phyloP scores from a whole-genome alignment of 2,113 vertebrate genomes.

The Solea senegalensis region DNA sequence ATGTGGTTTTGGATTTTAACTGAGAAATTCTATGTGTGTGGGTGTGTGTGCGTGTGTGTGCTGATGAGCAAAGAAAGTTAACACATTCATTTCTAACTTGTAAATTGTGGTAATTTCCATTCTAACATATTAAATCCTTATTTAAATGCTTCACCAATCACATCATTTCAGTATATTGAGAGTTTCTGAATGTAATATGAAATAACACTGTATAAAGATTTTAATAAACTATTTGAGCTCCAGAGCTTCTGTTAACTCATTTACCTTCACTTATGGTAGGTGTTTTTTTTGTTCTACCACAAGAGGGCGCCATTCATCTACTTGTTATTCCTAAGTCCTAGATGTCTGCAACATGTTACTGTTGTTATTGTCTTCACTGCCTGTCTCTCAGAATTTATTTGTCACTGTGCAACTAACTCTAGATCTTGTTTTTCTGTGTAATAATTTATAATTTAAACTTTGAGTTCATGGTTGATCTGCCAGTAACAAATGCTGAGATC shows the following conservation, averaged over 20 bases:
- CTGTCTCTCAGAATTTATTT: background rate
- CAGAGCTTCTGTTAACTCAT: slow-evolving; percentile 5
- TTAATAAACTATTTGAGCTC: slow-evolving; percentile 63
- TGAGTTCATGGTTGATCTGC: background rate
- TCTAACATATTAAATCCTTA: slow-evolving; percentile 42
- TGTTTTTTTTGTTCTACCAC: slow-evolving; percentile 22
- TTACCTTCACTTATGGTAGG: background rate
- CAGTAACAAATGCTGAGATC: slow-evolving; percentile 21
- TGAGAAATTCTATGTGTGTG: background rate
- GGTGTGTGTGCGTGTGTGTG: background rate
- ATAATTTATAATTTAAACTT: background rate
- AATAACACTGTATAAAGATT: slow-evolving; percentile 57
- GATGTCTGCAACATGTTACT: background rate
- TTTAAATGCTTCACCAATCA: slow-evolving; percentile 48
- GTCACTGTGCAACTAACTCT: background rate
- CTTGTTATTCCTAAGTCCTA: background rate
- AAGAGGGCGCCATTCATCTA: slow-evolving; percentile 37
- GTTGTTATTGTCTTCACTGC: background rate
- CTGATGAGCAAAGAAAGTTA: slow-evolving; percentile 1
- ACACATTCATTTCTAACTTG: slow-evolving; percentile 44
- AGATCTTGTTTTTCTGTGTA: background rate
- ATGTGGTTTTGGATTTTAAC: background rate
- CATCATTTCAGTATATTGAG: slow-evolving; percentile 51
- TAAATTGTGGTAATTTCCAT: slow-evolving; percentile 6
- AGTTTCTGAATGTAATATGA: slow-evolving; percentile 51